Percentiles rank a stretch among this genome's conserved stretches.
Evolutionary conservation across 1,140 invertebrate genomes (phyloP).

Genomic region (Diachasmimorpha longicaudata): DNA sequence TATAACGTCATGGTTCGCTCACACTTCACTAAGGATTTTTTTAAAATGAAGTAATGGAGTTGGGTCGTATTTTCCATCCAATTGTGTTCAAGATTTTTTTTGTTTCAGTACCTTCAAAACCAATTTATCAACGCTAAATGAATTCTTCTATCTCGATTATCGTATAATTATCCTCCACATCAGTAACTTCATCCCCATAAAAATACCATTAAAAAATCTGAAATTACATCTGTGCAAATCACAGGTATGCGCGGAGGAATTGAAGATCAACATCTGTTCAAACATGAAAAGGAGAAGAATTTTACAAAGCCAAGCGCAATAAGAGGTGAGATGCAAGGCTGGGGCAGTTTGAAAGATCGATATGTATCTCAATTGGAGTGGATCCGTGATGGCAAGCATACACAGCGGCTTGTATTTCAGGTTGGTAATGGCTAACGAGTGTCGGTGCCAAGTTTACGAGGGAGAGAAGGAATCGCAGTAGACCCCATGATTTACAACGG

Average conservation of each 20-base stretch:
- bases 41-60: not conserved
- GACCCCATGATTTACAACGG: constrained; percentile 34
- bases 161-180: not conserved
- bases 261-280: not conserved
- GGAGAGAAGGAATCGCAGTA: not conserved
- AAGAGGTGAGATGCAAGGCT: not conserved
- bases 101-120: too few species aligned
- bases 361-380: constrained; percentile 31
- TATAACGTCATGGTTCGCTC: too few species aligned
- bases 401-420: not conserved
- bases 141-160: too few species aligned
- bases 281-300: not conserved
- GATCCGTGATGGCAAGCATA: constrained; percentile 8
- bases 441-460: constrained; percentile 33
- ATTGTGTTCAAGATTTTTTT: too few species aligned
- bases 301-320: not conserved
- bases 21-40: not conserved
- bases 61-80: not conserved
- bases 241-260: not conserved
- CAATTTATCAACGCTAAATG: too few species aligned
- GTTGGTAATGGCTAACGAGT: constrained; percentile 32
- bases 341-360: constrained; percentile 7
- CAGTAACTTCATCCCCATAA: not conserved
- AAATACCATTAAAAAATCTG: not conserved
- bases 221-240: not conserved